Conservation (phyloP, 2,888 invertebrate species). For the Cacoxenus indagator region DNA sequence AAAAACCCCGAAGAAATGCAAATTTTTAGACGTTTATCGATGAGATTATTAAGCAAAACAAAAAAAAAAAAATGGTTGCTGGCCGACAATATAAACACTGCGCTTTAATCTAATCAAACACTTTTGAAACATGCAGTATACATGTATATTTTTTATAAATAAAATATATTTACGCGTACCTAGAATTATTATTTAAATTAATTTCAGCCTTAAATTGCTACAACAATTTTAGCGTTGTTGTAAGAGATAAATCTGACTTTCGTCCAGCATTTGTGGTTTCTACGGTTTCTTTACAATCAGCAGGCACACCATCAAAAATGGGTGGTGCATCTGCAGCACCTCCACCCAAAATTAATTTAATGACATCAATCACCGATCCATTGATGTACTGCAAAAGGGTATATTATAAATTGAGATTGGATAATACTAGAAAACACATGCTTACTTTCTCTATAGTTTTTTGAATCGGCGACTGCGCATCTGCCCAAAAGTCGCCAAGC, state of each 20-base stretch:
- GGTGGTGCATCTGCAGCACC: constrained; percentile 48
- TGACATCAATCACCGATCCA: constrained; percentile 47
- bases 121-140: no score
- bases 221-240: neutral
- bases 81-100: neutral
- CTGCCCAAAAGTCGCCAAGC: constrained; percentile 61
- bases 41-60: neutral
- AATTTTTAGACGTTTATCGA: neutral
- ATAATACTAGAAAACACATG: neutral
- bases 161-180: no score
- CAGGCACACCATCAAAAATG: constrained; percentile 63
- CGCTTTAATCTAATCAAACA: neutral
- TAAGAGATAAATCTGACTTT: neutral
- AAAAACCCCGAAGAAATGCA: neutral
- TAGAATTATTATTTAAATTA: no score
- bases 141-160: no score
- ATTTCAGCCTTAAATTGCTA: no score
- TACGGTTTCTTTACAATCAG: constrained; percentile 51
- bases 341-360: constrained; percentile 50
- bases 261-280: neutral
- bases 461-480: constrained; percentile 44
- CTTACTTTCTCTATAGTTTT: constrained; percentile 50
- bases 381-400: constrained; percentile 53
- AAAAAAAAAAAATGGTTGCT: neutral
- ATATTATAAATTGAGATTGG: neutral